Evolutionary conservation across 1,140 invertebrate species (phyloP), one percentile per base, ranked within the genome.

Genomic region (Carcinoscorpius rotundicauda): DNA sequence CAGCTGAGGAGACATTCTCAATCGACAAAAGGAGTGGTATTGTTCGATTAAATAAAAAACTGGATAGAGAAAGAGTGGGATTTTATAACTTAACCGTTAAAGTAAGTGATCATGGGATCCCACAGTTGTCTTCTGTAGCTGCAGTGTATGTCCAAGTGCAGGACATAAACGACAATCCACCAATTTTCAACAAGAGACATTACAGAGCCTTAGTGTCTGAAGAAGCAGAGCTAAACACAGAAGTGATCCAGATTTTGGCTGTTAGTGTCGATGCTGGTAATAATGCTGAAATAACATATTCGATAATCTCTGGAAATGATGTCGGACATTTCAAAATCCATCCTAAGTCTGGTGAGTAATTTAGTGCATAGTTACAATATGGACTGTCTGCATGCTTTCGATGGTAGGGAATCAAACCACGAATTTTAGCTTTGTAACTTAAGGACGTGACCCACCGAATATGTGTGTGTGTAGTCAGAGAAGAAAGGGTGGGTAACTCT

Each of bases 131-230:
- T 55, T 86, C 86, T 0, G 83, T 87, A 49, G 86, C 85, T 5
- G 82, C 84, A 0, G 82, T 94, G 1, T 82, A 83, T 0, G 82
- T 96, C 63, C 60, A 62, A 64, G 55, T 70, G 51, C 85, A 89
- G 70, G 92, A 96, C 76, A 82, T 87, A 75, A 94, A 95, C 77
- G 92, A 96, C 75, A 92, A 91, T 76, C 84, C 88, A 6, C 88
- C 91, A 0, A 73, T 79, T 49, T 95, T 94, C 76, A 81, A 83
- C 51, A 80, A 85, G 68, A 75, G 80, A 10, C 76, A 78, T 52
- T 89, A 91, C 72, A 76, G 83, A 70, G 83, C 86, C 3, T 76
- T 82, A 61, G 85, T 93, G n/a, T 84, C 82, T 71, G 86, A 95
- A 79, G 87, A 91, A 74, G 86, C 87, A 11, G 62, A 64, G 9